A percentile compares a stretch with the other conserved stretches of the same genome.
phyloP scores from a whole-genome alignment of 1,140 invertebrate genomes.

The Ceratosolen fusciceps region DNA sequence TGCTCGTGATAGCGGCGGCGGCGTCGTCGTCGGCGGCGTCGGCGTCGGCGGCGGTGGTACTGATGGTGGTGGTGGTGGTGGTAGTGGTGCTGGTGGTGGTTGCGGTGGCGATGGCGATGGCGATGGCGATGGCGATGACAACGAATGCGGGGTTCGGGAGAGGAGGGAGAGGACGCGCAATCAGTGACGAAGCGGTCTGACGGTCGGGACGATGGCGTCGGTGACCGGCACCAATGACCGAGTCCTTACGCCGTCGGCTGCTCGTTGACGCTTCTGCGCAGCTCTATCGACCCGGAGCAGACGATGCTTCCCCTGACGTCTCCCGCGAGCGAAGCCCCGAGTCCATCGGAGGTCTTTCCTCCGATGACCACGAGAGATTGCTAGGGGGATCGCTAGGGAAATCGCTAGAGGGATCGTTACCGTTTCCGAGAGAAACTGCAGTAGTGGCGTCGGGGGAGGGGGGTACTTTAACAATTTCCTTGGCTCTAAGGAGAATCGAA shows the following conservation, averaged over 20 bases:
- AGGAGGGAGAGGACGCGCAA: slow-evolving; percentile 31
- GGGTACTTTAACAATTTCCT: neutral
- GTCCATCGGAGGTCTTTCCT: neutral
- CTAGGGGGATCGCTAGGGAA: neutral
- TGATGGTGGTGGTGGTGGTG: too few relatives aligned
- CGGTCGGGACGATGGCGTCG: slow-evolving; percentile 14
- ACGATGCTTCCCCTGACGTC: neutral
- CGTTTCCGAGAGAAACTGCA: too few relatives aligned
- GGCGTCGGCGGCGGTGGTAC: slow-evolving; percentile 16
- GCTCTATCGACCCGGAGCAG: slow-evolving; percentile 48
- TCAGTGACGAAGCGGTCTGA: neutral
- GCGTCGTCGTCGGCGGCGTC: neutral
- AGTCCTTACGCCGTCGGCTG: neutral
- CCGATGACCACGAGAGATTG: neutral
- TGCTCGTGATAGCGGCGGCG: too few relatives aligned
- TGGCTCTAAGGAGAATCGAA: neutral
- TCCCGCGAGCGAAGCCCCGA: too few relatives aligned
- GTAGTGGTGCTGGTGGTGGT: too few relatives aligned
- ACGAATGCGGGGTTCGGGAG: neutral
- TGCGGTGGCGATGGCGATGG: neutral
- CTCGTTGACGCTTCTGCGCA: neutral
- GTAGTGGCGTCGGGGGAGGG: too few relatives aligned
- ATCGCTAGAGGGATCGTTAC: neutral
- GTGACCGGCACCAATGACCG: neutral
- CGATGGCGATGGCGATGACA: neutral